phyloP scores from a whole-genome alignment of 1,140 invertebrate species.

The Ips nitidus region DNA sequence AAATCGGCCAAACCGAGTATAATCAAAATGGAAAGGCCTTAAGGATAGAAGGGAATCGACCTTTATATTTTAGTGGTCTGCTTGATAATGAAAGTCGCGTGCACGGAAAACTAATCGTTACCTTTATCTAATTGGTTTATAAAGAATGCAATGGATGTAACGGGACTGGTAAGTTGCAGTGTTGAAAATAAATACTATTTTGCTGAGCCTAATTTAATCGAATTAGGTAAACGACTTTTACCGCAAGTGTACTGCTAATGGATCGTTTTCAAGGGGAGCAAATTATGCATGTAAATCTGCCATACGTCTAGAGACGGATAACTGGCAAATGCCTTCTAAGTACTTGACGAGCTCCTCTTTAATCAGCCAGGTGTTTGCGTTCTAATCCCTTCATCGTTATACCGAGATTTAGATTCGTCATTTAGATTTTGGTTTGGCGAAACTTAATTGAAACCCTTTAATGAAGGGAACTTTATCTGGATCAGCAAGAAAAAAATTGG shows the following conservation, averaged over 20 bases:
- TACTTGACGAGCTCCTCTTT: constrained; percentile 11
- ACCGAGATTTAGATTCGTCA: neutral
- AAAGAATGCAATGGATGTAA: constrained; percentile 4
- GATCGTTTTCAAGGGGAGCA: constrained; percentile 5
- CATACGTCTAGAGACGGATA: constrained; percentile 17
- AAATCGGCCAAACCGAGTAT: constrained; percentile 14
- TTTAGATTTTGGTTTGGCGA: too few species aligned
- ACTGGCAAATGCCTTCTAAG: constrained; percentile 14
- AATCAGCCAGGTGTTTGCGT: constrained; percentile 17
- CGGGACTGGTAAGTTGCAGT: too few species aligned
- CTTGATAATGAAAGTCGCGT: constrained; percentile 20
- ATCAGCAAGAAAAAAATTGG: too few species aligned
- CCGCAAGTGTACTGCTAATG: constrained; percentile 7
- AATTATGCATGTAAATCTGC: constrained; percentile 22
- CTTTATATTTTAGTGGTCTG: constrained; percentile 18
- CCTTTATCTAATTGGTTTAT: constrained; percentile 16
- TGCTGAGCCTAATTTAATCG: neutral
- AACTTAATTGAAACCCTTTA: too few species aligned
- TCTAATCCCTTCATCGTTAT: constrained; percentile 4
- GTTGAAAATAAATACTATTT: neutral
- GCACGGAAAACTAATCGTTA: constrained; percentile 6
- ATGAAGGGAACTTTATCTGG: too few species aligned
- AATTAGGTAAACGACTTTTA: constrained; percentile 8
- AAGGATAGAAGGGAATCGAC: constrained; percentile 12
- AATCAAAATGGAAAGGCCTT: constrained; percentile 19